Base-by-base conservation (phyloP, 2,797 vertebrate species). In the Catharus ustulatus region DNA sequence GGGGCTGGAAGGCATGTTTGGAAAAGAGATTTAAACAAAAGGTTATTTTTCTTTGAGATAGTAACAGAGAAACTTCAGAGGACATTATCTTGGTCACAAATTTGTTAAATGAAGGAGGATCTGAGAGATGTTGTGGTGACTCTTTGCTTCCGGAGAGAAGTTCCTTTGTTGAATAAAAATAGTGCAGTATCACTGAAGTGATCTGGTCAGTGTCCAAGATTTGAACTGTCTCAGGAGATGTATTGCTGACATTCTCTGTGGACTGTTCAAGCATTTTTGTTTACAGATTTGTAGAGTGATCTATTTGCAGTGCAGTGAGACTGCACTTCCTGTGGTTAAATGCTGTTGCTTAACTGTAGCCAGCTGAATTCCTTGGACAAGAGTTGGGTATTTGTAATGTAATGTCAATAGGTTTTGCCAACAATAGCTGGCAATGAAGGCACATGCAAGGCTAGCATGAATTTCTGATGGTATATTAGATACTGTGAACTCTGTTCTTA, bases 291-390 rank as follows among this genome's bases (percentile, higher is more conserved):
- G 82, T 82, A 30, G 61, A 92, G 92, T 94, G 91, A 95, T 94
- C 94, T 93, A 69, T 96, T 94, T 94, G 77, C 59, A 73, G 68
- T 59, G 32, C 64, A 92, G 43, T 45, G 54, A 90, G 42, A 64
- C 59, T 78, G 38, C 32, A 55, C 89, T 95, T 96, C 95, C 92
- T 92, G 64, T 81, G 61, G 42, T 75, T 87, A 82, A 90, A 77
- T 85, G 32, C 36, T 93, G 48, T 85, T 91, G 83, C 93, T 91
- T 93, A 94, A 93, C 92, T 92, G 82, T 83, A 87, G 84, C 90
- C 90, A 89, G 90, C 90, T 91, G 66, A 94, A 96, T 95, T 96
- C 89, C 86, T 95, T 90, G 81, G 84, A 89, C 52, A 59, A 38
- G 76, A 73, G n/a, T 67, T 80, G 76, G 52, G 72, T 93, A 94